Evolutionary conservation across 1,140 invertebrate species (phyloP).

Genomic region (Caenorhabditis briggsae): DNA sequence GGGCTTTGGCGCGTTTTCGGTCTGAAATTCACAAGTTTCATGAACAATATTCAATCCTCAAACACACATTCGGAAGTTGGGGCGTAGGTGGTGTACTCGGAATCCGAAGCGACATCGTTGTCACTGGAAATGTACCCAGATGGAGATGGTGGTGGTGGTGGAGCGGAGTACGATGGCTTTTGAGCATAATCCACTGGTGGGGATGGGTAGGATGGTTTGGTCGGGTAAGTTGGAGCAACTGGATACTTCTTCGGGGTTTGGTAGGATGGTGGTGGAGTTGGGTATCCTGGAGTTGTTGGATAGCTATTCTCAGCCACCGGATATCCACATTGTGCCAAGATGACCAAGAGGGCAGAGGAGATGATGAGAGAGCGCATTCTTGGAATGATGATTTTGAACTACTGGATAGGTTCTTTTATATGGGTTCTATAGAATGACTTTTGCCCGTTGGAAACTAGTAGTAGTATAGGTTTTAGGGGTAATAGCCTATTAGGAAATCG

Average conservation of each 20-base stretch:
- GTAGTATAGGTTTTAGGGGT: neutral
- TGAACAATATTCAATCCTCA: neutral
- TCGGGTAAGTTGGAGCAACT: neutral
- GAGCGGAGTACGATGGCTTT: slow-evolving; percentile 36
- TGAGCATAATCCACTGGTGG: slow-evolving; percentile 2
- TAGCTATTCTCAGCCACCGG: neutral
- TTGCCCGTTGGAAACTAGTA: neutral
- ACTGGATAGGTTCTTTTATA: neutral
- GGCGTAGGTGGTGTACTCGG: slow-evolving; percentile 2
- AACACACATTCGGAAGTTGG: slow-evolving; percentile 27
- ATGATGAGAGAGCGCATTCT: slow-evolving; percentile 18
- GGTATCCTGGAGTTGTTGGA: slow-evolving; percentile 14
- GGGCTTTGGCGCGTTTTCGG: neutral
- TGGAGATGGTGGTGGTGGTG: neutral
- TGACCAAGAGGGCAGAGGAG: slow-evolving; percentile 15
- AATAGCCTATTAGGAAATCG: neutral
- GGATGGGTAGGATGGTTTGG: slow-evolving; percentile 1
- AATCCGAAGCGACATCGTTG: neutral
- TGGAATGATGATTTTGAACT: neutral
- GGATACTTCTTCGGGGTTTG: slow-evolving; percentile 20
- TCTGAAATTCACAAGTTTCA: neutral
- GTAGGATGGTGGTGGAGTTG: slow-evolving; percentile 33
- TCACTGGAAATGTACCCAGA: neutral
- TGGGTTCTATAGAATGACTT: neutral
- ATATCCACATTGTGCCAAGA: slow-evolving; percentile 15